These are phyloP conservation scores for Corythornis cristatus DNA, from an alignment of 2,113 vertebrate genomes.

Conservation along the genomic window DNA sequence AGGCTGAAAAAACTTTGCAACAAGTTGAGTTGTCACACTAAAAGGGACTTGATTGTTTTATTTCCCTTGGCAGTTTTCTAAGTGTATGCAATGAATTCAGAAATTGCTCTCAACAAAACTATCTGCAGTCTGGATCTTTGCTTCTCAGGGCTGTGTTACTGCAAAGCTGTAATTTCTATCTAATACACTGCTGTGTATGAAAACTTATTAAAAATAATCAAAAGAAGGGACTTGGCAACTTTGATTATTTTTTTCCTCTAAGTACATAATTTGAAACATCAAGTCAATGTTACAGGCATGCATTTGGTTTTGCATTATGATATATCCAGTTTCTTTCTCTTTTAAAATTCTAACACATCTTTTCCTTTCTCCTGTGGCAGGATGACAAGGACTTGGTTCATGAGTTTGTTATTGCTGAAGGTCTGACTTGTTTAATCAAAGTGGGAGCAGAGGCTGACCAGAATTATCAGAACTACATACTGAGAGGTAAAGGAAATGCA, in stretches of 20 bases:
- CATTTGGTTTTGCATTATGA: not conserved
- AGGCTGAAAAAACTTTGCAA: not conserved
- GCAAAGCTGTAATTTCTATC: not conserved
- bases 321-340: not conserved
- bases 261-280: not conserved
- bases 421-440: constrained; percentile 95
- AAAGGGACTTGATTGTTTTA: not conserved
- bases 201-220: not conserved
- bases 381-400: constrained; percentile 99
- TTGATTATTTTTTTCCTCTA: not conserved
- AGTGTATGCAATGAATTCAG: not conserved
- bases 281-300: not conserved
- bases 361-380: constrained; percentile 70
- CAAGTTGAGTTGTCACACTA: not conserved
- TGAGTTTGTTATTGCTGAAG: constrained; percentile 95
- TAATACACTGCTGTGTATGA: not conserved
- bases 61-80: not conserved
- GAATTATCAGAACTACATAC: constrained; percentile 99
- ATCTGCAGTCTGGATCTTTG: not conserved
- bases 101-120: not conserved
- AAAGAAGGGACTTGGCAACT: not conserved
- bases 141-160: not conserved
- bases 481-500: constrained; percentile 85
- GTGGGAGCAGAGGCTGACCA: constrained; percentile 96
- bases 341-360: not conserved